Evolutionary conservation across 2,113 vertebrate species (phyloP), one percentile per base, ranked within the genome.

Genomic region (Setophaga coronata): DNA sequence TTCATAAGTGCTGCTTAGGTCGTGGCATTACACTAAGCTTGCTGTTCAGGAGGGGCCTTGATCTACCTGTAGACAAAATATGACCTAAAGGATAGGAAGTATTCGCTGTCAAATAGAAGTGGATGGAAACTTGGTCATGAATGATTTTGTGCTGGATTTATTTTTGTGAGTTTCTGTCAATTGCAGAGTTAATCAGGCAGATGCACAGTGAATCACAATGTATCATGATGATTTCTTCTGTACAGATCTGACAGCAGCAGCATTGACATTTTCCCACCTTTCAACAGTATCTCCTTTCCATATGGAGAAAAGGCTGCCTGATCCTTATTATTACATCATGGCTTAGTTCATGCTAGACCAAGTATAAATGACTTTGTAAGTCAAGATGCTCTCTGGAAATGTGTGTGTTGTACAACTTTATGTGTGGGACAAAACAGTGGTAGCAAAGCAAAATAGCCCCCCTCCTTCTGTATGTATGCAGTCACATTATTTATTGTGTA

Each of bases 171-270:
- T 71, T 89, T 87, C 50, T 85, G 40, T 57, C 33, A 60, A 24
- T 34, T 45, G 25, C 42, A 54, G 12, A 48, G 67, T 61, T 87
- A 57, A 77, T 83, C 33, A 81, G 69, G 60, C 4, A 70, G 20
- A 34, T 70, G 20, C 2, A 6, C 1, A 2, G 3, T 33, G 57
- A 90, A 8, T 61, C 2, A 2, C 7, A 8, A 4, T n/a, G 36
- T 43, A 18, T 34, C 9, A 25, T 34, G 53, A 72, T 36, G 34
- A 7, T 21, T 50, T 26, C 51, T 84, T 61, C 66, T 72, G 2
- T 31, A 31, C 10, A 43, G 15, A 31, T 57, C 61, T 69, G 54
- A 60, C 40, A 56, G n/a, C 15, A 43, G 12, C 26, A 34, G 2
- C 62, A 40, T 10, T 57, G 24, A 36, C 4, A 1, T 82, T 87